Base-by-base conservation (phyloP, 2,797 vertebrate species). In the Phylloscopus collybita region DNA sequence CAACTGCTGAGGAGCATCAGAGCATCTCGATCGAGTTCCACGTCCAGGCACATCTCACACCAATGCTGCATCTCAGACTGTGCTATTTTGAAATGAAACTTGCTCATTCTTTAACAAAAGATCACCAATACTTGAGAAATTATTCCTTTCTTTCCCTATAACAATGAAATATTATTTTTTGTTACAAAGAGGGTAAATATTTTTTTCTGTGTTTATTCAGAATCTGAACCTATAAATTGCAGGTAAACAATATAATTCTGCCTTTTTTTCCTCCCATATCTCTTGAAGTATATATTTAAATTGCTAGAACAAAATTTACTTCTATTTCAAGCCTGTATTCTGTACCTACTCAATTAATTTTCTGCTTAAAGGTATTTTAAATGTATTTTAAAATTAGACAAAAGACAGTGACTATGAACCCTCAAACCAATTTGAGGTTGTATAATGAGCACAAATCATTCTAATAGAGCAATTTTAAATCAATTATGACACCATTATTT, bases 371-470 rank as follows among this genome's bases (percentile, higher is more conserved):
- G 72, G 34, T 95, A 82, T 92, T 93, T 96, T 60, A 86, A 91
- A 86, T 54, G 29, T 91, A 57, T 96, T 93, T 96, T 89, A 90
- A 95, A 97, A 97, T 95, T 88, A 95, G 86, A 86, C 34, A 95
- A 91, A 80, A 93, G 61, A 86, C 59, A 88, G 67, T 82, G 51
- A 92, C 65, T 93, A 30, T 45, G 67, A 96, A 92, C 45, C 83
- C 47, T 94, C 89, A 96, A 96, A 96, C 86, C 82, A 96, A 95
- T 97, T 85, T 97, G 25, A 96, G 78, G 70, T 95, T 38, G 32
- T 38, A 45, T 92, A 94, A 96, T 96, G 91, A 96, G 53, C 59
- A 95, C 85, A 97, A 97, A 94, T 98, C 96, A 95, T 80, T 94
- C 61, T 96, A 96, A 96, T 51, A 94, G 70, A 86, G 71, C 86